Conservation (phyloP, 2,797 vertebrate species). For the Brotula barbata region DNA sequence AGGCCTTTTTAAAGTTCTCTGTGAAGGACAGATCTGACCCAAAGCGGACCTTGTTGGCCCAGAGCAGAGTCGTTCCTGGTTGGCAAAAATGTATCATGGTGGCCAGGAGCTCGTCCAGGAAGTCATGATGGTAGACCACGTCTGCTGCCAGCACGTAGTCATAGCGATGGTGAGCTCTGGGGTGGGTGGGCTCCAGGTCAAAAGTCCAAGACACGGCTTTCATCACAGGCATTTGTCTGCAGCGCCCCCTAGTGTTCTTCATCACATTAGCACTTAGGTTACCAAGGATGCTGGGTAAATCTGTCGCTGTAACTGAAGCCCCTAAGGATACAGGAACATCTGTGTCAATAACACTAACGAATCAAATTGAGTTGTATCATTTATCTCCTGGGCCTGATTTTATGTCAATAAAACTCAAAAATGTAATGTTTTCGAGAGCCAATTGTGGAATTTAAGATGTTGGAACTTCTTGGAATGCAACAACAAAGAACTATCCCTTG, state of each 20-base stretch:
- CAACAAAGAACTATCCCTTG: no score
- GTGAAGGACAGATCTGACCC: slow-evolving; percentile 85
- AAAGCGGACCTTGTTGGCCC: slow-evolving; percentile 93
- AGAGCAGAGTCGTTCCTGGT: slow-evolving; percentile 86
- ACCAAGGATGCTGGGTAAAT: no score
- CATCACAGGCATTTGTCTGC: slow-evolving; percentile 82
- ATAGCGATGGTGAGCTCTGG: slow-evolving; percentile 77
- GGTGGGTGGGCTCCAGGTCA: slow-evolving; percentile 78
- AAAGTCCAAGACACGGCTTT: slow-evolving; percentile 84
- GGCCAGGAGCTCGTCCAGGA: slow-evolving; percentile 81
- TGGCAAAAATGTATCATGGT: slow-evolving; percentile 90
- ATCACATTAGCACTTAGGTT: no score
- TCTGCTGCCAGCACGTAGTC: slow-evolving; percentile 93
- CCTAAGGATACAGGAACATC: no score
- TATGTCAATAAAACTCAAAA: no score
- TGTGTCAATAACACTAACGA: no score
- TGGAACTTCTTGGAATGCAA: no score
- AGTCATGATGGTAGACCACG: slow-evolving; percentile 90
- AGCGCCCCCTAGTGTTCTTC: slow-evolving; percentile 79
- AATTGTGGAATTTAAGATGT: no score
- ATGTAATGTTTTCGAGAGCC: no score
- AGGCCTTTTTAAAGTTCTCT: slow-evolving; percentile 79
- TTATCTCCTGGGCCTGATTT: no score
- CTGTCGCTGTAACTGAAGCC: no score
- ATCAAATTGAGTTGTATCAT: no score